These are phyloP conservation scores for Morpho achilles DNA, from an alignment of 2,888 invertebrate genomes.

Conservation along the genomic window DNA sequence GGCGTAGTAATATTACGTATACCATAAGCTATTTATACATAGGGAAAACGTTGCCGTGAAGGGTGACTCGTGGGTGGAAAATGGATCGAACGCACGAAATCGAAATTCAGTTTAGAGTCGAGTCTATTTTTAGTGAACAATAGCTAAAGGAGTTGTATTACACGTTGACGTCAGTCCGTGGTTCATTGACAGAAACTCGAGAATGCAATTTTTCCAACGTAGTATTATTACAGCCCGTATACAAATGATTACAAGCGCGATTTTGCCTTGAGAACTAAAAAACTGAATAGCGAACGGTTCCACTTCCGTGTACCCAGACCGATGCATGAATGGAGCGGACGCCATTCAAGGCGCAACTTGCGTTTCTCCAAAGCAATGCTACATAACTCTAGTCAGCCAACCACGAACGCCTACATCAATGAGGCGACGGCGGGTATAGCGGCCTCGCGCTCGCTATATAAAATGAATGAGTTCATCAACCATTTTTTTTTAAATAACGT, in stretches of 20 bases:
- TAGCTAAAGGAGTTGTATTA: conserved; percentile 6
- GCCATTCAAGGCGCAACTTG: conserved; percentile 47
- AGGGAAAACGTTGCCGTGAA: conserved; percentile 48
- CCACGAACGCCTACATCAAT: conserved; percentile 27
- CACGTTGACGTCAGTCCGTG: conserved; percentile 17
- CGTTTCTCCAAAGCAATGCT: conserved; percentile 48
- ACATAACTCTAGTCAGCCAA: conserved; percentile 48
- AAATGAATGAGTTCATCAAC: conserved; percentile 61
- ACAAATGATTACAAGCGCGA: conserved; percentile 20
- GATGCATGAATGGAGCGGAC: conserved; percentile 58
- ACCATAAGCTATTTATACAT: conserved; percentile 54
- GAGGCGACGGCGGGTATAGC: conserved; percentile 21
- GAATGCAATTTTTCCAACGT: conserved; percentile 13
- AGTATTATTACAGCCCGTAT: conserved; percentile 18
- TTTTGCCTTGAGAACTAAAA: conserved; percentile 38
- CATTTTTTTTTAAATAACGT: conserved; percentile 23
- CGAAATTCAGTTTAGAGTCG: not conserved
- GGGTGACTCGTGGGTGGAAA: conserved; percentile 43
- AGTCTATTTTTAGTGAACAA: conserved; percentile 10
- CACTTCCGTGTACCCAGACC: conserved; percentile 44
- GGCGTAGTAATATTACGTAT: conserved; percentile 57
- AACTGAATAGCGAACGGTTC: conserved; percentile 45
- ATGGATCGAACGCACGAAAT: conserved; percentile 24
- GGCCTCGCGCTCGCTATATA: conserved; percentile 35
- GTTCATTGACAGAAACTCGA: conserved; percentile 23